Evolutionary conservation across 2,888 invertebrate species (phyloP), one percentile per base, ranked within the genome.

Genomic region (Chelonus formosanus): DNA sequence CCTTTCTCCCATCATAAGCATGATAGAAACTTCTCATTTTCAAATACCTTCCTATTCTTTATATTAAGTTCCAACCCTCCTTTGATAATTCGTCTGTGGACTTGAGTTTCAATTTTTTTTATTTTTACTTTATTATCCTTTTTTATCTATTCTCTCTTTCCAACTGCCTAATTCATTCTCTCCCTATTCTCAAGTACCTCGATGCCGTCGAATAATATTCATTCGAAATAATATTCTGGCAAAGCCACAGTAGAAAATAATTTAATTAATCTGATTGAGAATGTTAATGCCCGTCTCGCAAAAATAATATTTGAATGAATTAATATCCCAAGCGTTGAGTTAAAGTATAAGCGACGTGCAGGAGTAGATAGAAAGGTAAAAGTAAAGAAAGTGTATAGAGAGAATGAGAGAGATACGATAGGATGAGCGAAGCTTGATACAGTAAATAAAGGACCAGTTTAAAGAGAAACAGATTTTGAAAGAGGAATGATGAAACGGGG

Each of bases 211-310:
- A 36, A 58, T 63, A 50, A 57, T 58, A 59, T 67, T 55, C 62
- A 10, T 57, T 53, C 58, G 43, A 48, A 61, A 57, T 54, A 53
- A 64, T 58, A 67, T 67, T 55, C 20, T 50, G 10, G 20, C 31
- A 32, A 35, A 20, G 20, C 40, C 40, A 40, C 40, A 40, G 40
- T 40, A 6, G 40, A 73, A 78, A 77, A 78, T 78, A 77, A 81
- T 80, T 82, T 78, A 79, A 82, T 83, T 83, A 80, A 82, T 81
- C 78, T 76, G 80, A 82, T 81, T 80, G 79, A 80, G 76, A 81
- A 81, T 76, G 78, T 81, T 80, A 78, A 80, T 78, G 74, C 76
- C 74, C 10, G 35, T 40, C 35, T 20, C 8, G 35, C 3, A 43
- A 45, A 43, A 40, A 57, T 20, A 57, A 57, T 43, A 43, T 20